A percentile compares a stretch with the other conserved stretches of the same genome.
These are phyloP conservation scores for Rhyacophila evoluta DNA, from an alignment of 2,888 invertebrate species.

Conservation along the genomic window DNA sequence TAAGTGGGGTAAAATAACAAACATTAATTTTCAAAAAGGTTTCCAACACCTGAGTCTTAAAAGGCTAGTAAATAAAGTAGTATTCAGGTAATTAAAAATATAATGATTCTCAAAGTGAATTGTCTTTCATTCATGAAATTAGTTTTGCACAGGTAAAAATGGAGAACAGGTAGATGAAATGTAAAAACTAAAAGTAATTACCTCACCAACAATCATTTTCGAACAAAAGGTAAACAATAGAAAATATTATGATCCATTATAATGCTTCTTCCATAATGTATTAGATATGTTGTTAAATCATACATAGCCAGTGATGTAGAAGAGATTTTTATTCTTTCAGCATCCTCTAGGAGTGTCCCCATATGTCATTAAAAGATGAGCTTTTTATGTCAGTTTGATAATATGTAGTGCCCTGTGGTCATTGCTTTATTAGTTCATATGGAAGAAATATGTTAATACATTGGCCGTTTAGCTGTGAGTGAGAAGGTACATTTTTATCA, in stretches of 20 bases:
- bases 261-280: background rate
- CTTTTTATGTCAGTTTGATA: no score
- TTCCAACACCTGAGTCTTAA: no score
- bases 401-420: no score
- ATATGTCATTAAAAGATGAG: no score
- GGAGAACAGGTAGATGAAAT: background rate
- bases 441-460: no score
- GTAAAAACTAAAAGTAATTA: background rate
- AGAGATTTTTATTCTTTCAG: no score
- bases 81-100: background rate
- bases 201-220: background rate
- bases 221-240: background rate
- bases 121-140: background rate
- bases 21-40: no score
- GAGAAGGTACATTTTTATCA: no score
- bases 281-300: background rate
- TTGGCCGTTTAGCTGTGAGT: no score
- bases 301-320: background rate
- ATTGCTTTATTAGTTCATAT: no score
- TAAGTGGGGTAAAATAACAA: no score
- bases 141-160: background rate
- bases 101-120: background rate
- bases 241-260: constrained; percentile 12
- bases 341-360: no score
- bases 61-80: background rate